These are phyloP conservation scores for Eristalinus sepulchralis DNA, from an alignment of 2,888 invertebrate genomes.

Conservation along the genomic window DNA sequence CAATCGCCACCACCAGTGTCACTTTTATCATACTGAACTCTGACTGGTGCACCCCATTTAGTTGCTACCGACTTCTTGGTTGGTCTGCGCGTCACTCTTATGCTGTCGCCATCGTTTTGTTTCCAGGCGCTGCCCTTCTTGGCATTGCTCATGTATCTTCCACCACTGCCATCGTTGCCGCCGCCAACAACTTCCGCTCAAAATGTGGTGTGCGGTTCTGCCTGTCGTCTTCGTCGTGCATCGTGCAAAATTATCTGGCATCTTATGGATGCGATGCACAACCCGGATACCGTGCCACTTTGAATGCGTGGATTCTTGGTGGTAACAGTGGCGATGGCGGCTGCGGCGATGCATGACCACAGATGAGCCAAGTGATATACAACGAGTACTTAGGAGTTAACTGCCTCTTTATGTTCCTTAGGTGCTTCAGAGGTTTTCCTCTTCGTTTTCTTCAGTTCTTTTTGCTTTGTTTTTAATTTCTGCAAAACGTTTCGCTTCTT, in stretches of 20 bases:
- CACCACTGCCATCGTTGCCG: constrained; percentile 18
- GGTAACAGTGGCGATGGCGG: constrained; percentile 26
- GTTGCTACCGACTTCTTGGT: constrained; percentile 52
- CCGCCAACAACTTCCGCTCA: constrained; percentile 54
- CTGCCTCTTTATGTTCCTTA: constrained; percentile 66
- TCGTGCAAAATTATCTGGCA: constrained; percentile 68
- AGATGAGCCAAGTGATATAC: constrained; percentile 68
- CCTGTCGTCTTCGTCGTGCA: constrained; percentile 51
- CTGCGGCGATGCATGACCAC: constrained; percentile 63
- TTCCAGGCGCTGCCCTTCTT: constrained; percentile 62
- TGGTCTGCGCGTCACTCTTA: constrained; percentile 62
- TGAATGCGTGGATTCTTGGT: constrained; percentile 25
- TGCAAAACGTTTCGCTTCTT: constrained; percentile 29
- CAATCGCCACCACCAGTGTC: constrained; percentile 48
- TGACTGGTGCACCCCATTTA: constrained; percentile 24
- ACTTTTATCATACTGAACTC: constrained; percentile 39
- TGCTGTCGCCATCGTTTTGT: constrained; percentile 61
- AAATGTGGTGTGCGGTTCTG: constrained; percentile 34
- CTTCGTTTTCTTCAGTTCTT: background rate
- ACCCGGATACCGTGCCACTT: constrained; percentile 41
- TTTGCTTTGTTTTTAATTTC: constrained; percentile 4
- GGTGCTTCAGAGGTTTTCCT: constrained; percentile 30
- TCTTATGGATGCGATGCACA: constrained; percentile 64
- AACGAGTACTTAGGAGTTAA: constrained; percentile 69
- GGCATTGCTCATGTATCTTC: constrained; percentile 44